A percentile compares a stretch with the other conserved stretches of the same genome.
These are phyloP conservation scores for Haliaeetus leucogaster DNA, from an alignment of 2,113 vertebrate genomes.

Conservation along the genomic window DNA sequence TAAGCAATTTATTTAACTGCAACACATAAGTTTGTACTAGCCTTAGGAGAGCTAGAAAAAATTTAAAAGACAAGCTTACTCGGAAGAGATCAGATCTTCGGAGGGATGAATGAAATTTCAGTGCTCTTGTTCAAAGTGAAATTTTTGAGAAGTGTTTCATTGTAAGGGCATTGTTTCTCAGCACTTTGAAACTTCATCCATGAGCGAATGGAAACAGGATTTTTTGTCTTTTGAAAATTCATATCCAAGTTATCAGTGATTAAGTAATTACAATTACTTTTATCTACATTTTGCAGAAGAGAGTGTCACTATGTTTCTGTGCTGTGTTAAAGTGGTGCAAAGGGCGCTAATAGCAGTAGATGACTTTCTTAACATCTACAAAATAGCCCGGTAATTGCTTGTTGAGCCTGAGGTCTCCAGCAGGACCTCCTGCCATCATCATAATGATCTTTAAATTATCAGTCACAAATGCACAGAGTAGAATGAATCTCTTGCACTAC, in stretches of 20 bases:
- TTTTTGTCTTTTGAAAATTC: background rate
- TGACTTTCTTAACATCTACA: background rate
- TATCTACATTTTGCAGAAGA: background rate
- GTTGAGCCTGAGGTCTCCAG: background rate
- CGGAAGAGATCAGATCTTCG: background rate
- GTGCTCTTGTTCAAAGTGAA: rapidly evolving
- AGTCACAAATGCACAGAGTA: background rate
- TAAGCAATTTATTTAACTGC: background rate
- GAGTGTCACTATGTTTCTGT: background rate
- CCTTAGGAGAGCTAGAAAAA: background rate
- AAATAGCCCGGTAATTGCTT: background rate
- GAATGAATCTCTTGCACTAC: background rate
- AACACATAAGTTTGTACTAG: background rate
- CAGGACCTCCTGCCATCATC: background rate
- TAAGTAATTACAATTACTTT: background rate
- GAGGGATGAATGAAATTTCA: background rate
- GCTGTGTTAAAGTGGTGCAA: background rate
- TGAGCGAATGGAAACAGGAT: background rate
- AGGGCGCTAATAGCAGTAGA: background rate
- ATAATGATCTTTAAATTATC: background rate
- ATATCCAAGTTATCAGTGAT: background rate
- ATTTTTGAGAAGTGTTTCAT: background rate
- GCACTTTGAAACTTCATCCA: background rate
- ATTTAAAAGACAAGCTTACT: background rate
- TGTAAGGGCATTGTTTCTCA: background rate